Percentiles rank a stretch among this genome's conserved stretches.
phyloP scores from a whole-genome alignment of 2,113 vertebrate species.

The Regulus satrapa region DNA sequence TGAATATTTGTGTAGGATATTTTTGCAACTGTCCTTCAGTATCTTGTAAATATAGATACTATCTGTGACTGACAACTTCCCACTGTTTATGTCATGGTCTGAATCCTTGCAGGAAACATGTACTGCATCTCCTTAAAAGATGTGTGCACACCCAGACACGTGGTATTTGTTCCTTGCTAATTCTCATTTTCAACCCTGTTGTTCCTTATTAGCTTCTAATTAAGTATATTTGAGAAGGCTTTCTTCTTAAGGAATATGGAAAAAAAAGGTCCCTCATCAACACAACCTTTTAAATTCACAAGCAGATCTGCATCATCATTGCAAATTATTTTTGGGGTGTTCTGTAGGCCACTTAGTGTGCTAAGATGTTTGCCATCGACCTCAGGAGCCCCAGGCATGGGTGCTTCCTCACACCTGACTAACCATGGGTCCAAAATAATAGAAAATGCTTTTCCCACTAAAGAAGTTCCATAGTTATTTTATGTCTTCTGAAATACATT shows the following conservation, averaged over 20 bases:
- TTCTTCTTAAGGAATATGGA: background rate
- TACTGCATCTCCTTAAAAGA: background rate
- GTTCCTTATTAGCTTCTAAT: conserved; percentile 25
- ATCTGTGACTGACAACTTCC: background rate
- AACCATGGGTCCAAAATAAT: background rate
- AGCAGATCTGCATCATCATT: background rate
- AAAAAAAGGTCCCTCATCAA: background rate
- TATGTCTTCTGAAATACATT: background rate
- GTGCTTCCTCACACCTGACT: background rate
- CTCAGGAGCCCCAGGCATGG: background rate
- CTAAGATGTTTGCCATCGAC: background rate
- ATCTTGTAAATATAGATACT: background rate
- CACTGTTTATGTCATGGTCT: background rate
- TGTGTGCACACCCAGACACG: background rate
- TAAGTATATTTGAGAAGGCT: conserved; percentile 9
- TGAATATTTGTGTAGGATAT: background rate
- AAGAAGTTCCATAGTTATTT: background rate
- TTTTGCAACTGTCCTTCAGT: background rate
- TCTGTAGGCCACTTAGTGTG: background rate
- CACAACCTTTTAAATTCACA: background rate
- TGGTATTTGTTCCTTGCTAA: background rate
- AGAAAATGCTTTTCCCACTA: background rate
- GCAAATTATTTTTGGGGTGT: background rate
- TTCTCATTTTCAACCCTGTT: background rate
- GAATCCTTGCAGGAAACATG: background rate